Percentiles rank a stretch among this genome's conserved stretches.
phyloP scores from a whole-genome alignment of 1,140 invertebrate genomes.

The Archivesica marissinica region DNA sequence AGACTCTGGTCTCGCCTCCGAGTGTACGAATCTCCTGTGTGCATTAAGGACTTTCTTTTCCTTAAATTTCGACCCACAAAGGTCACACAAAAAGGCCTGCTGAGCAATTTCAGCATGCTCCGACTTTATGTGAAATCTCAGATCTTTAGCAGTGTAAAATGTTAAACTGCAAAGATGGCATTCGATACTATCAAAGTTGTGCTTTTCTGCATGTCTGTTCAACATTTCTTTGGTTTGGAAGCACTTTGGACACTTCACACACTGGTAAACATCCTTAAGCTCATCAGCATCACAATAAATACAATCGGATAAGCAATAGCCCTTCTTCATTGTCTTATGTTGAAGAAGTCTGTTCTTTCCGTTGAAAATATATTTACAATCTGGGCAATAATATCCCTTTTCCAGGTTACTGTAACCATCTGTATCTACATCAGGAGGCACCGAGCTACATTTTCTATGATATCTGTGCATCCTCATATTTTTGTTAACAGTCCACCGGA shows the following conservation, averaged over 20 bases:
- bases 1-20: constrained; percentile 30
- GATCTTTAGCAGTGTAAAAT: constrained; percentile 33
- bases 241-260: constrained; percentile 46
- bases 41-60: constrained; percentile 48
- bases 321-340: constrained; percentile 43
- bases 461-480: constrained; percentile 50
- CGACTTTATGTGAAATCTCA: constrained; percentile 13
- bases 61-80: constrained; percentile 53
- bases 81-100: constrained; percentile 47
- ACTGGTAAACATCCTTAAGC: constrained; percentile 37
- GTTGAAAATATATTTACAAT: constrained; percentile 52
- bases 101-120: background rate
- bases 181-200: background rate
- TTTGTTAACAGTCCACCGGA: constrained; percentile 36
- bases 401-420: constrained; percentile 36
- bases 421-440: constrained; percentile 29
- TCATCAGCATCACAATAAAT: constrained; percentile 60
- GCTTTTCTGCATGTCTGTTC: constrained; percentile 19
- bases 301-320: constrained; percentile 44
- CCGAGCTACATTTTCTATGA: constrained; percentile 40
- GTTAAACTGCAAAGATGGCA: constrained; percentile 13
- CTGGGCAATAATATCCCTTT: constrained; percentile 44
- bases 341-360: constrained; percentile 31
- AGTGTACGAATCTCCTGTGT: constrained; percentile 59
- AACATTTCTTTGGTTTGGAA: constrained; percentile 43